These are phyloP conservation scores for Piprites chloris DNA, from an alignment of 2,113 vertebrate species.

Conservation along the genomic window DNA sequence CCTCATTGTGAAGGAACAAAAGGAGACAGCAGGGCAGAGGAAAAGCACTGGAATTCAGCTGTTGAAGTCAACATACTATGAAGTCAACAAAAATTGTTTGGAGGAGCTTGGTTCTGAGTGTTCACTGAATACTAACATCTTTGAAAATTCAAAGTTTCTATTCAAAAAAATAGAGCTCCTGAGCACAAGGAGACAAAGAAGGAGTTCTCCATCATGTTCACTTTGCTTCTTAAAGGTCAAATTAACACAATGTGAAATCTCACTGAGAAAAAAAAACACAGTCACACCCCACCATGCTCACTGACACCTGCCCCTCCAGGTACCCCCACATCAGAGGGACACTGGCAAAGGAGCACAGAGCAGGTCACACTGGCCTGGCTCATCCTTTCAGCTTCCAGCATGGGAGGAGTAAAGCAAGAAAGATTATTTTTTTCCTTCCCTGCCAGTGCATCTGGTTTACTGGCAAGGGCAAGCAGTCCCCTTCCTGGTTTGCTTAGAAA, in stretches of 20 bases:
- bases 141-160: background rate
- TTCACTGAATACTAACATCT: background rate
- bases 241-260: background rate
- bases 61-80: background rate
- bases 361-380: accelerated
- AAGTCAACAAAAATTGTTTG: background rate
- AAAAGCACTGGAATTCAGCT: background rate
- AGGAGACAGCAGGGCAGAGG: background rate
- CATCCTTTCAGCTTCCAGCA: background rate
- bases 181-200: background rate
- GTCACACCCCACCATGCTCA: background rate
- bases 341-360: background rate
- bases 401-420: background rate
- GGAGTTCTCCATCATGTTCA: background rate
- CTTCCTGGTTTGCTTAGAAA: background rate
- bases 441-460: background rate
- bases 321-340: background rate
- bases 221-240: background rate
- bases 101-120: background rate
- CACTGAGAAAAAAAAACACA: background rate
- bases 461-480: background rate
- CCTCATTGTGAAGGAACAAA: background rate
- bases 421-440: background rate
- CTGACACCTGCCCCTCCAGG: background rate
- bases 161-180: too few species aligned